Conservation (phyloP, 2,888 invertebrate genomes). For the Alloplasta piceator region DNA sequence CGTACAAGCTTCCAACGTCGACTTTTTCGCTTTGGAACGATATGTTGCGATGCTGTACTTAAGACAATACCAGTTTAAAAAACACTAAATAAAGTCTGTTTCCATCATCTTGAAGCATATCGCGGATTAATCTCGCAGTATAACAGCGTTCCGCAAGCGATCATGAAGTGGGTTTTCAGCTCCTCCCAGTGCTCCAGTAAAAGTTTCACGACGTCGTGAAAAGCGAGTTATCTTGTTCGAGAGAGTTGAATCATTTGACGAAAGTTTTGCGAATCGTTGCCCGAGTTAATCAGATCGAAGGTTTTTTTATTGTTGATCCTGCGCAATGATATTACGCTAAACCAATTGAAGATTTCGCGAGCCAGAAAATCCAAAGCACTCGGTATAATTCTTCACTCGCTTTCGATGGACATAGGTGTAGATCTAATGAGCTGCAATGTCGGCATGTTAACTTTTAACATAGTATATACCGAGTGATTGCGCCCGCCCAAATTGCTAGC, state of each 20-base stretch:
- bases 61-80: constrained; percentile 61
- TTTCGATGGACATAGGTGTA: constrained; percentile 68
- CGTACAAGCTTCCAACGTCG: constrained; percentile 56
- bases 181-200: constrained; percentile 64
- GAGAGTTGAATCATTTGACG: constrained; percentile 57
- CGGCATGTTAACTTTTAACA: constrained; percentile 63
- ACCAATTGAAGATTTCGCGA: constrained; percentile 69
- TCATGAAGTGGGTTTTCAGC: constrained; percentile 64
- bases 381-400: constrained; percentile 65
- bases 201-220: constrained; percentile 61
- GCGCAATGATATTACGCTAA: constrained; percentile 65
- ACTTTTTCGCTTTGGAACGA: constrained; percentile 60
- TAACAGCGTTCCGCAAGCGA: constrained; percentile 57
- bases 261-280: constrained; percentile 40
- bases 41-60: constrained; percentile 58
- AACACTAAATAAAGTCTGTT: constrained; percentile 64
- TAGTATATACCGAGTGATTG: constrained; percentile 62
- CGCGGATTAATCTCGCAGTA: constrained; percentile 50
- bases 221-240: constrained; percentile 67
- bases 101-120: constrained; percentile 60
- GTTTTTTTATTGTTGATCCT: constrained; percentile 46
- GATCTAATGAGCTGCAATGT: constrained; percentile 66
- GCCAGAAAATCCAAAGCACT: constrained; percentile 67
- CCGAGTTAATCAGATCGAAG: constrained; percentile 46
- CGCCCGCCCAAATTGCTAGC: constrained; percentile 68